These are phyloP conservation scores for Gnathonemus longibarbis DNA, from an alignment of 2,113 vertebrate genomes.

Conservation along the genomic window DNA sequence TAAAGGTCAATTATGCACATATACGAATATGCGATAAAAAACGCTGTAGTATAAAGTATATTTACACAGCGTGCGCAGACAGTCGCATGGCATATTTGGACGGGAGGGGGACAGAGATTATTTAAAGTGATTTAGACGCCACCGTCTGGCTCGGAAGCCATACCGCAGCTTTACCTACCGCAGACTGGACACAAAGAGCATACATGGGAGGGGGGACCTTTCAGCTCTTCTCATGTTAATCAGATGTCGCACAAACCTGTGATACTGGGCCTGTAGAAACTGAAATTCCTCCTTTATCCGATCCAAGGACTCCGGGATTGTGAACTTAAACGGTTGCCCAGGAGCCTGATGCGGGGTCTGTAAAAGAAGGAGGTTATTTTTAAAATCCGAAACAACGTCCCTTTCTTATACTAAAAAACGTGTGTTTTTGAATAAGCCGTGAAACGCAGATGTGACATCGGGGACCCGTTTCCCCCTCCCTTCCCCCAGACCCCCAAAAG, in stretches of 20 bases:
- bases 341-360: constrained; percentile 74
- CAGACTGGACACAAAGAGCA: constrained; percentile 23
- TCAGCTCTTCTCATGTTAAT: constrained; percentile 5
- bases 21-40: neutral
- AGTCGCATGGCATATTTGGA: constrained; percentile 13
- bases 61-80: constrained; percentile 6
- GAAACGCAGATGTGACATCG: neutral
- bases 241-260: constrained; percentile 67
- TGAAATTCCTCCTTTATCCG: constrained; percentile 94
- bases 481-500: neutral
- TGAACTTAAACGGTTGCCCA: constrained; percentile 91
- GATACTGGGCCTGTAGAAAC: constrained; percentile 91
- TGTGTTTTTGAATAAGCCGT: neutral
- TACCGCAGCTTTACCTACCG: constrained; percentile 29
- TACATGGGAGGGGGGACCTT: neutral
- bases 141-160: constrained; percentile 52
- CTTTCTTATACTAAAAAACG: neutral
- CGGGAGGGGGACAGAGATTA: constrained; percentile 1
- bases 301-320: constrained; percentile 85
- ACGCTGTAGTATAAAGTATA: neutral
- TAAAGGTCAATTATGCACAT: neutral
- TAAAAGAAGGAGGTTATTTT: neutral
- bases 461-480: neutral
- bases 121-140: constrained; percentile 50
- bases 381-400: neutral